Conservation (phyloP, 1,140 invertebrate genomes). For the Nomia melanderi region DNA sequence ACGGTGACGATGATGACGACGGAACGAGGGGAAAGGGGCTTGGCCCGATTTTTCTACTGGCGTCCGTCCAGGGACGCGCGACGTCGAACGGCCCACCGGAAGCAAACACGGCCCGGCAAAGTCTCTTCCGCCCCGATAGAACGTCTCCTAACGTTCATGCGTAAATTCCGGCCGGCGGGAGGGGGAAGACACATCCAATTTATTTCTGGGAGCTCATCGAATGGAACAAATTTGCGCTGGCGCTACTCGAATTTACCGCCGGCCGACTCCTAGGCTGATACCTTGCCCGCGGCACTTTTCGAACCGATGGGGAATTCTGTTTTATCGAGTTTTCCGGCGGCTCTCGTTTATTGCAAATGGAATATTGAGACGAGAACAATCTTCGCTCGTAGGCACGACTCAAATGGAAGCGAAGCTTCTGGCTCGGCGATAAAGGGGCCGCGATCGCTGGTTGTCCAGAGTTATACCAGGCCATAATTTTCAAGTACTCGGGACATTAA, state of each 20-base stretch:
- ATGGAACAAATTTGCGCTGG: background rate
- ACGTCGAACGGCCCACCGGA: constrained; percentile 37
- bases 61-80: constrained; percentile 17
- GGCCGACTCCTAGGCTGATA: too few relatives aligned
- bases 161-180: background rate
- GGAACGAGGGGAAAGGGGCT: background rate
- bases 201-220: constrained; percentile 8
- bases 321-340: too few relatives aligned
- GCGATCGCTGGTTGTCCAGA: too few relatives aligned
- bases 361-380: too few relatives aligned
- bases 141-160: constrained; percentile 20
- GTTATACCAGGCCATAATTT: too few relatives aligned
- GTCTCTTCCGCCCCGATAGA: constrained; percentile 9
- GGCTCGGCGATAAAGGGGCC: too few relatives aligned
- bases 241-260: too few relatives aligned
- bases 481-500: too few relatives aligned
- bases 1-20: constrained; percentile 32
- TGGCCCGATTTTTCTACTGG: constrained; percentile 34
- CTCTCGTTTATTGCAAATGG: too few relatives aligned
- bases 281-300: background rate
- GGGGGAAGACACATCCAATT: background rate
- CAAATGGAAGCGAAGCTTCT: too few relatives aligned
- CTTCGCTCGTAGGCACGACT: too few relatives aligned
- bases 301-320: background rate
- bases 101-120: constrained; percentile 44